Conservation (phyloP, 64 coral and sea anemone species). For the Dendronephthya gigantea region DNA sequence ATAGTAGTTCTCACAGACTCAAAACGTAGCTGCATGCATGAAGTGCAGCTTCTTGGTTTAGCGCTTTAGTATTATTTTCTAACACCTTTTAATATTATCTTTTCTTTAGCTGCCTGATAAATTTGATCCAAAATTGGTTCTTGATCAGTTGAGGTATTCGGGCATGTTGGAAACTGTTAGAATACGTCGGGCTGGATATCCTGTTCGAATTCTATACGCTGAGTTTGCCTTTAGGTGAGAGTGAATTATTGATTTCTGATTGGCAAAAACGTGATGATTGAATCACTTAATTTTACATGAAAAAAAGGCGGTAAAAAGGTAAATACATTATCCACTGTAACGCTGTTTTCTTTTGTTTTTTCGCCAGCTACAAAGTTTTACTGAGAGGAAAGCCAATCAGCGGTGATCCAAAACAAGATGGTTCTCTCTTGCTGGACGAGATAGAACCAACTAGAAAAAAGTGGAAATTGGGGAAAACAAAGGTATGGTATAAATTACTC, state of each 20-base stretch:
- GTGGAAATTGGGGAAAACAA: conserved; percentile 91
- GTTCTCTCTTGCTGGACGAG: conserved; percentile 53
- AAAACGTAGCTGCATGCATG: too few species aligned
- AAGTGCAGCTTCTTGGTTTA: background rate
- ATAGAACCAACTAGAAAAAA: conserved; percentile 50
- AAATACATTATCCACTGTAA: too few species aligned
- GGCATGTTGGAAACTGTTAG: conserved; percentile 95
- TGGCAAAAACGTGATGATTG: too few species aligned
- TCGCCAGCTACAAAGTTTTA: conserved; percentile 74
- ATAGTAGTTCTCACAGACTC: too few species aligned
- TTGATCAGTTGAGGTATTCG: conserved; percentile 82
- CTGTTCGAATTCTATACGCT: conserved; percentile 57
- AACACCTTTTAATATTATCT: background rate
- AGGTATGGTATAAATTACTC: conserved; percentile 51
- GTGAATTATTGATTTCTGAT: too few species aligned
- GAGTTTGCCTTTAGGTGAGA: conserved; percentile 89
- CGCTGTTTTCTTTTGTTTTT: background rate
- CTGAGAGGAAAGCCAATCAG: conserved; percentile 47
- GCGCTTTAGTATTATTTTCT: background rate
- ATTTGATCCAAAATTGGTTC: conserved; percentile 72
- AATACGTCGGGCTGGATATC: conserved; percentile 80
- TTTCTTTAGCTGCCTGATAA: conserved; percentile 46
- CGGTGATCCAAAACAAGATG: conserved; percentile 59
- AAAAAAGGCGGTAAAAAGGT: too few species aligned
- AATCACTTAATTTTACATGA: too few species aligned